These are phyloP conservation scores for Ellobium chinense DNA, from an alignment of 2,888 invertebrate species.

Conservation along the genomic window DNA sequence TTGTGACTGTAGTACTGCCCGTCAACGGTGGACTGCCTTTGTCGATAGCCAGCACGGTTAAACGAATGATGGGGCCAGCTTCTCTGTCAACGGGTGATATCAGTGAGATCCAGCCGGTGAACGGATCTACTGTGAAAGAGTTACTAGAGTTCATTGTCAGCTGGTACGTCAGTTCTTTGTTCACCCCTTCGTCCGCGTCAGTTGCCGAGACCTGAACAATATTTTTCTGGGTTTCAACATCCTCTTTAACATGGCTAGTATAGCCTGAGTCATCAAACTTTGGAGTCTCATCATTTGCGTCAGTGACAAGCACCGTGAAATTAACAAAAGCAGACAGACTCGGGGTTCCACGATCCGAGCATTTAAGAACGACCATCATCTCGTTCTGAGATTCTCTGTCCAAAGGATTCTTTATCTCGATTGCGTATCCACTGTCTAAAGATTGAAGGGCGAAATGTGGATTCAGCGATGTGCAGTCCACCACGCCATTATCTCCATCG, in stretches of 20 bases:
- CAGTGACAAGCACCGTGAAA: conserved; percentile 55
- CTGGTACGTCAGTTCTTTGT: conserved; percentile 52
- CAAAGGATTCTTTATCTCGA: conserved; percentile 47
- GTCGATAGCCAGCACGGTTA: conserved; percentile 51
- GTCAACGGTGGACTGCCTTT: conserved; percentile 48
- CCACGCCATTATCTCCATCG: conserved; percentile 58
- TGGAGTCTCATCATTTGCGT: conserved; percentile 64
- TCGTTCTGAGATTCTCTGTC: conserved; percentile 58
- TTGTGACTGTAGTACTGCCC: conserved; percentile 47
- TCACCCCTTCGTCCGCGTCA: conserved; percentile 56
- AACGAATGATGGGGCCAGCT: conserved; percentile 32
- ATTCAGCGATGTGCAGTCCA: conserved; percentile 56
- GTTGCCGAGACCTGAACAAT: conserved; percentile 56
- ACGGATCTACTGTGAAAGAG: conserved; percentile 49
- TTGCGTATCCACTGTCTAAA: conserved; percentile 45
- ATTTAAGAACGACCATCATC: conserved; percentile 53
- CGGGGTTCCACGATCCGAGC: conserved; percentile 58
- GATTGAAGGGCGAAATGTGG: conserved; percentile 49
- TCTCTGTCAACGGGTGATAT: conserved; percentile 51
- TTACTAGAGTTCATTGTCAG: conserved; percentile 43
- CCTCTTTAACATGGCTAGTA: conserved; percentile 54
- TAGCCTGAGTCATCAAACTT: conserved; percentile 53
- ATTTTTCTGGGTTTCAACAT: conserved; percentile 49
- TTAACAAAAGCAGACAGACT: conserved; percentile 49
- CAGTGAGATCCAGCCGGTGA: conserved; percentile 49